These are phyloP conservation scores for Zalophus californianus DNA, from an alignment of 2,797 vertebrate genomes.

Conservation along the genomic window DNA sequence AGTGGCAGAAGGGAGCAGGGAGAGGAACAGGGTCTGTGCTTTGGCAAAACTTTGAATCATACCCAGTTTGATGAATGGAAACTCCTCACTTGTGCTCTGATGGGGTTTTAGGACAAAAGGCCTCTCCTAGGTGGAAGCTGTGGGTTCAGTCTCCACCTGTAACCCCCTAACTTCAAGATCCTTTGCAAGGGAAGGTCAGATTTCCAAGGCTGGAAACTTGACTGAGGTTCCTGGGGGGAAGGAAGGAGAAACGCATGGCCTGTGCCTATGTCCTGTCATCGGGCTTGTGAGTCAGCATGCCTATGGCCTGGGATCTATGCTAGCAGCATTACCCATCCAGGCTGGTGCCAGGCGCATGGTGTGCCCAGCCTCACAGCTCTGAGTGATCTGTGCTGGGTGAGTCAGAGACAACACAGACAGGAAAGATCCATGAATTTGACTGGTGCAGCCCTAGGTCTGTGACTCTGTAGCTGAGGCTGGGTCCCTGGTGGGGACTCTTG, in stretches of 20 bases:
- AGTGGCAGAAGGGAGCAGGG: neutral
- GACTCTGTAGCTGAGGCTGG: neutral
- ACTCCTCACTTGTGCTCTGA: neutral
- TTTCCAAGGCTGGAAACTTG: neutral
- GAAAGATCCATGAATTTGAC: neutral
- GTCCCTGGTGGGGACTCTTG: neutral
- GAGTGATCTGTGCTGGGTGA: neutral
- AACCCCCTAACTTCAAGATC: neutral
- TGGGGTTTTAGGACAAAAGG: neutral
- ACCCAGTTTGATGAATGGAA: neutral
- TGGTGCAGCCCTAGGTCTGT: neutral
- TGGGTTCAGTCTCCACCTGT: neutral
- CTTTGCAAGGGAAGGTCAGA: neutral
- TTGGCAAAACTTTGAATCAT: neutral
- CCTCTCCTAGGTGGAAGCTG: neutral
- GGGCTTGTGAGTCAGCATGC: neutral
- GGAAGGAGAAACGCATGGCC: neutral
- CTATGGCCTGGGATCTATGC: neutral
- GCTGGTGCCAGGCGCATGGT: neutral
- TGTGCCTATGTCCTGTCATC: neutral
- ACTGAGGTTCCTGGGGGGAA: neutral
- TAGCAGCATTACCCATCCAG: neutral
- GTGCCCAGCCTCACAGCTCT: neutral
- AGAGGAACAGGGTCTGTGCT: neutral
- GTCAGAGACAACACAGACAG: neutral